These are phyloP conservation scores for Blastobasis adustella DNA, from an alignment of 2,888 invertebrate genomes.

Conservation along the genomic window DNA sequence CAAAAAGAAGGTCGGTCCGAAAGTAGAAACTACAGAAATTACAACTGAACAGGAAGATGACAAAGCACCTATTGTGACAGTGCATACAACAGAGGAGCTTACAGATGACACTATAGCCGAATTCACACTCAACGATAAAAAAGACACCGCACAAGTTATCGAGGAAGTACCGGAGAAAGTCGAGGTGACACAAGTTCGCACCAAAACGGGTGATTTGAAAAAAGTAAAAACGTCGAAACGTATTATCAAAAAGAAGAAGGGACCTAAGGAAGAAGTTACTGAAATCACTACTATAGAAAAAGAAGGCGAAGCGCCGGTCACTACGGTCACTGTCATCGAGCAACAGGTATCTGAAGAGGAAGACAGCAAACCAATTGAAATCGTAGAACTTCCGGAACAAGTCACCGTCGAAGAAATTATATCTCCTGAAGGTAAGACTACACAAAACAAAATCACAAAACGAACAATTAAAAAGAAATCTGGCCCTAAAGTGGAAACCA, in stretches of 20 bases:
- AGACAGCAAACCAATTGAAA: slow-evolving; percentile 28
- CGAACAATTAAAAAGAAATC: slow-evolving; percentile 38
- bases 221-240: slow-evolving; percentile 17
- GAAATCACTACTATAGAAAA: slow-evolving; percentile 33
- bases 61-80: background rate
- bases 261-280: slow-evolving; percentile 26
- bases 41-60: background rate
- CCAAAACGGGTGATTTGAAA: slow-evolving; percentile 30
- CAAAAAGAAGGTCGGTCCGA: slow-evolving; percentile 14
- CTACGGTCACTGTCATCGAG: slow-evolving; percentile 19
- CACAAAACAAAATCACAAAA: slow-evolving; percentile 19
- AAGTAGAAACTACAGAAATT: slow-evolving; percentile 13
- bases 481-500: slow-evolving; percentile 50
- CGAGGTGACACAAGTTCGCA: slow-evolving; percentile 28
- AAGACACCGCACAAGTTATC: slow-evolving; percentile 14
- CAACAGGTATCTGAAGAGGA: slow-evolving; percentile 37
- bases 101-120: background rate
- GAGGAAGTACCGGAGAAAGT: slow-evolving; percentile 14
- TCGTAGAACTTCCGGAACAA: slow-evolving; percentile 22
- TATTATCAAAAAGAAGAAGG: slow-evolving; percentile 17
- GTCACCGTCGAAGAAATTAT: slow-evolving; percentile 12
- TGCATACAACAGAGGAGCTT: slow-evolving; percentile 27
- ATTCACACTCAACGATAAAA: slow-evolving; percentile 14
- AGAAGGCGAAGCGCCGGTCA: slow-evolving; percentile 25
- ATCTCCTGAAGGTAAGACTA: slow-evolving; percentile 3